Percentiles rank a stretch among this genome's conserved stretches.
Evolutionary conservation across 2,888 invertebrate species (phyloP).

Genomic region (Lasius platythorax): DNA sequence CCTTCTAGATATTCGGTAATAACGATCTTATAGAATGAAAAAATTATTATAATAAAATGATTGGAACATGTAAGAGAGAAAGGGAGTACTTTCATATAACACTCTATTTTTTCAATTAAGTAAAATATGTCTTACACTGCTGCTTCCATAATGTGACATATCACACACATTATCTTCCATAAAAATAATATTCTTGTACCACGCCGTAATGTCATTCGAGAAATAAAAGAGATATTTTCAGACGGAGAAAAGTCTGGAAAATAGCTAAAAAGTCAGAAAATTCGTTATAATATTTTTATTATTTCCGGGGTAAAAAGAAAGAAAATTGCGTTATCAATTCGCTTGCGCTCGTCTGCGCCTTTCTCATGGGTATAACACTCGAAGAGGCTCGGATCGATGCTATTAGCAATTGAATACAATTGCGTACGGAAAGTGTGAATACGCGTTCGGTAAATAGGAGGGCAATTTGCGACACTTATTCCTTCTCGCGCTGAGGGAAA

Average conservation of each 20-base stretch:
- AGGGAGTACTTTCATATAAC: background rate
- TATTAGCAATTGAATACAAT: slow-evolving; percentile 26
- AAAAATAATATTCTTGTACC: background rate
- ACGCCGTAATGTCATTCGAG: background rate
- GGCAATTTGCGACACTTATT: slow-evolving; percentile 7
- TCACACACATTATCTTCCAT: background rate
- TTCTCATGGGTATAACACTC: background rate
- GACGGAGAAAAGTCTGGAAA: background rate
- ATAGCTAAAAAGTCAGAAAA: background rate
- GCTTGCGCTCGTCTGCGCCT: background rate
- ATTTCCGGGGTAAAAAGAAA: background rate
- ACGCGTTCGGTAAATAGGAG: background rate
- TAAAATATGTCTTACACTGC: background rate
- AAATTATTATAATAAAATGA: slow-evolving; percentile 10
- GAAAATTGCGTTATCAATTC: slow-evolving; percentile 9
- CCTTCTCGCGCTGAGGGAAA: background rate
- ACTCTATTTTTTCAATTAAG: background rate
- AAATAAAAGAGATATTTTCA: background rate
- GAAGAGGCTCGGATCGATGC: background rate
- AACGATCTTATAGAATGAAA: background rate
- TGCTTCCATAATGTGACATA: background rate
- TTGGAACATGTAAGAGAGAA: background rate
- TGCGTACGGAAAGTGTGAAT: slow-evolving; percentile 11
- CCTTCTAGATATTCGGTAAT: background rate
- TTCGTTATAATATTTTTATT: background rate